A percentile compares a stretch with the other conserved stretches of the same genome.
Evolutionary conservation across 2,888 invertebrate species (phyloP).

Genomic region (Watsonalla binaria): DNA sequence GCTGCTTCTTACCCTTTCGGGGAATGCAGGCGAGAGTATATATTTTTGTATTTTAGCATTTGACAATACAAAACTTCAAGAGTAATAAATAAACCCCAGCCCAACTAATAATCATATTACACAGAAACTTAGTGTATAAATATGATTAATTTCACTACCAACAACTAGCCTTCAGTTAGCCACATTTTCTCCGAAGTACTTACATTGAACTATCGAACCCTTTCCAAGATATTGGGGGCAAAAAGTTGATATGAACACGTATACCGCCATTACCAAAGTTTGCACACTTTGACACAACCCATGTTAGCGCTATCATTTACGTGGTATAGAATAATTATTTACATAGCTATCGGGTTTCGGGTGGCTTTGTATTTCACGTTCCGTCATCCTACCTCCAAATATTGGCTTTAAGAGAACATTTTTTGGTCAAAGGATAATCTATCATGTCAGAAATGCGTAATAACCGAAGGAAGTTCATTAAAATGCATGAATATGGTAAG

Average conservation of each 20-base stretch:
- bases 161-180: background rate
- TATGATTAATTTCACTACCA: background rate
- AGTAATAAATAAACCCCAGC: too few species aligned
- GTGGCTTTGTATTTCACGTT: background rate
- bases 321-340: constrained; percentile 11
- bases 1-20: too few species aligned
- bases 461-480: too few species aligned
- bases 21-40: too few species aligned
- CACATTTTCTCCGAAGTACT: background rate
- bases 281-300: constrained; percentile 17
- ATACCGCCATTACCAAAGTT: constrained; percentile 9
- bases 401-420: background rate
- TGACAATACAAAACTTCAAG: too few species aligned
- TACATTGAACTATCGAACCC: background rate
- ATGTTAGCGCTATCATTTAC: constrained; percentile 13
- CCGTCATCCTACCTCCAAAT: background rate
- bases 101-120: too few species aligned
- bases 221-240: background rate
- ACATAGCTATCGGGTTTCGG: constrained; percentile 14
- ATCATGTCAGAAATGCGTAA: too few species aligned
- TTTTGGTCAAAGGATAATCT: too few species aligned
- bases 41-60: too few species aligned
- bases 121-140: background rate
- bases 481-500: too few species aligned
- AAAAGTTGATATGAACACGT: background rate